These are phyloP conservation scores for Pogoniulus pusillus DNA, from an alignment of 2,797 vertebrate genomes.

Conservation along the genomic window DNA sequence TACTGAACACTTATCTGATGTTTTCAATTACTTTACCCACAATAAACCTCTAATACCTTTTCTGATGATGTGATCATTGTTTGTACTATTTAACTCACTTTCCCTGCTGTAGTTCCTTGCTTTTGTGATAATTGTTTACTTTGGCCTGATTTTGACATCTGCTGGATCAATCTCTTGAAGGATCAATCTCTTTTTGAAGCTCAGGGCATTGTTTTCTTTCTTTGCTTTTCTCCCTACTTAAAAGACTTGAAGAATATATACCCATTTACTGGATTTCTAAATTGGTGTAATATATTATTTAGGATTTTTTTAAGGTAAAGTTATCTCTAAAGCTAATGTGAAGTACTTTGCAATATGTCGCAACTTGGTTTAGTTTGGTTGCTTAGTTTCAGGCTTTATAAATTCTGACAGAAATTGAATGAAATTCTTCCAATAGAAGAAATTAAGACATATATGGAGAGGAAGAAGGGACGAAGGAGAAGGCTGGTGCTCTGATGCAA, in stretches of 20 bases:
- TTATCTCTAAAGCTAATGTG: too few species aligned
- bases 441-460: background rate
- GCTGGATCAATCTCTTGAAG: constrained; percentile 62
- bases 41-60: constrained; percentile 19
- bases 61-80: background rate
- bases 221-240: constrained; percentile 40
- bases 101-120: constrained; percentile 22
- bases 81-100: background rate
- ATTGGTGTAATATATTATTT: background rate
- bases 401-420: background rate
- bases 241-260: constrained; percentile 4
- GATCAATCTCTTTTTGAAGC: too few species aligned
- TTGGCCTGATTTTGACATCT: constrained; percentile 72
- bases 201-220: constrained; percentile 59
- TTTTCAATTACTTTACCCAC: constrained; percentile 33
- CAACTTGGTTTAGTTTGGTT: background rate
- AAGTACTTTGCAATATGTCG: background rate
- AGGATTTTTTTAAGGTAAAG: background rate
- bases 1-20: too few species aligned
- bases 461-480: background rate
- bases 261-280: background rate
- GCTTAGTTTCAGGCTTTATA: background rate
- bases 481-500: background rate
- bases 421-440: background rate
- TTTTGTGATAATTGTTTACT: constrained; percentile 69